phyloP scores from a whole-genome alignment of 2,113 vertebrate species.

The Mystacornis crossleyi region DNA sequence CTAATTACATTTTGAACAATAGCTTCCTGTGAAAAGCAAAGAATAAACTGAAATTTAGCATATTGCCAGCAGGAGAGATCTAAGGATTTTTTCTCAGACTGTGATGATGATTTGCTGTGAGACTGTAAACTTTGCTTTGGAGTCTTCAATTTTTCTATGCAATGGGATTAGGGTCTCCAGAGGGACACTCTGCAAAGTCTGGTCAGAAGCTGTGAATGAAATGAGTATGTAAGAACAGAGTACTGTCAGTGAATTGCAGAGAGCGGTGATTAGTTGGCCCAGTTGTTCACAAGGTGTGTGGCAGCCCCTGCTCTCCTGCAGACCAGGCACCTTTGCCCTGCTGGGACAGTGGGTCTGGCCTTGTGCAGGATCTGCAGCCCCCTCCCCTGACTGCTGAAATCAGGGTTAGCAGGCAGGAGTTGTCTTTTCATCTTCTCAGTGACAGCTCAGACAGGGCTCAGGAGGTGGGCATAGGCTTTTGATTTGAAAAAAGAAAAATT shows the following conservation, averaged over 20 bases:
- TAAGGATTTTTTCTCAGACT: background rate
- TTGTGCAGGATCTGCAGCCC: background rate
- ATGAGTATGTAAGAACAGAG: background rate
- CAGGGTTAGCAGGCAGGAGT: rapidly evolving
- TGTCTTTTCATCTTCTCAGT: background rate
- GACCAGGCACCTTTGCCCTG: background rate
- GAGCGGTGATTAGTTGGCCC: background rate
- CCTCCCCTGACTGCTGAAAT: background rate
- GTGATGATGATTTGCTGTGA: background rate
- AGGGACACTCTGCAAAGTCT: background rate
- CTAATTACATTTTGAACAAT: background rate
- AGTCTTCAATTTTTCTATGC: background rate
- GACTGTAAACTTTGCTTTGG: background rate
- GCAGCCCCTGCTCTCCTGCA: background rate
- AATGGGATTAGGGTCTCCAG: background rate
- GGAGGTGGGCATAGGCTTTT: background rate
- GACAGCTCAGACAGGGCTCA: background rate
- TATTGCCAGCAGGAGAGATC: background rate
- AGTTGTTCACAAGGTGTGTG: background rate
- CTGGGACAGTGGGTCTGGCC: background rate
- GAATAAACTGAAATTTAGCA: background rate
- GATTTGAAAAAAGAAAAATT: background rate
- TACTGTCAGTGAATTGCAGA: background rate
- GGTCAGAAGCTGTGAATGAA: background rate
- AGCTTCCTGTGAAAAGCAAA: background rate